Evolutionary conservation across 2,888 invertebrate species (phyloP), one percentile per base, ranked within the genome.

Genomic region (Oligia latruncula): DNA sequence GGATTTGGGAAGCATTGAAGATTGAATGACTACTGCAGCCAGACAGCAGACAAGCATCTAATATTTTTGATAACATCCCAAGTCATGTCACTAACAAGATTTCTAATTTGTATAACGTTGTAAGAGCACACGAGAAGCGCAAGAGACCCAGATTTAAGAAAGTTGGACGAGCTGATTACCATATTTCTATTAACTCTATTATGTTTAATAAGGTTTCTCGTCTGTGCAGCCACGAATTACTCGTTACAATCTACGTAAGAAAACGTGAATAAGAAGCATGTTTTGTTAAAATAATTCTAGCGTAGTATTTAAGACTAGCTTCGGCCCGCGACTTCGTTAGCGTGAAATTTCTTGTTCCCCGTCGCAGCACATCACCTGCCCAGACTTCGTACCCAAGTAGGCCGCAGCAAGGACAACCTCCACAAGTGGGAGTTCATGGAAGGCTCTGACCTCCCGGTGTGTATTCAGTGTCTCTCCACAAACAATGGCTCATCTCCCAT

Each of bases 181-280:
- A 87, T 87, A 84, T 87, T 84, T 74, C 74, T 82, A 83, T 86
- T 81, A 87, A 84, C 77, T 81, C 71, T 80, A 79, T 71, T 81
- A 82, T 76, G 80, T 87, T 89, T 87, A 88, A 75, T 82, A 84
- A 74, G 82, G 76, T 82, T 81, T 76, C 66, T 71, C n/a, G n/a
- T n/a, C 68, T 73, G 75, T 75, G 72, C 68, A 65, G 49, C 64
- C 75, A 65, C 73, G 66, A 67, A 71, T 71, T 66, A 73, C 68
- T 65, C 62, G 65, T 70, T 75, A 81, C 68, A 74, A 40, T 68
- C 81, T 80, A 13, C 80, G 20, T 29, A 35, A 72, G 72, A 35
- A 52, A 72, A 80, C 72, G 52, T 52, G 49, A 73, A 60, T 46
- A 23, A 58, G 40, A 81, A 74, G 58, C 55, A 49, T 49, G 49